phyloP scores from a whole-genome alignment of 2,888 invertebrate species.

The Teleogryllus oceanicus region DNA sequence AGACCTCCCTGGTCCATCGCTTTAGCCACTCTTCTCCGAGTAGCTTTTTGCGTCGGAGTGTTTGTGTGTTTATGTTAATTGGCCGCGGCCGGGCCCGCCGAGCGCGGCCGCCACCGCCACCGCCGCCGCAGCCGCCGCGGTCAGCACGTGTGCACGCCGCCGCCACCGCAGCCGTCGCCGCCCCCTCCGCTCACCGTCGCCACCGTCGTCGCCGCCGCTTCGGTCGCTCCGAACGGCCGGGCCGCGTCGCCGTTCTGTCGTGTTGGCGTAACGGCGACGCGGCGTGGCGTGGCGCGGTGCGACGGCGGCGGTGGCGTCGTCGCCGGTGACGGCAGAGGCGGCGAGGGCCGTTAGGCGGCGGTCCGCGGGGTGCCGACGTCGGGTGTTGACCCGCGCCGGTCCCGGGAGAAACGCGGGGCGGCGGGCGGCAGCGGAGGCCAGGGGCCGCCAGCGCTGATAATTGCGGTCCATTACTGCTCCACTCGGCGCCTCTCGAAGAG shows the following conservation, averaged over 20 bases:
- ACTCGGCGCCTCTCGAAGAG: too few species aligned
- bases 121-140: neutral
- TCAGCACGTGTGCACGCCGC: neutral
- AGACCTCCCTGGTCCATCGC: neutral
- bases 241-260: neutral
- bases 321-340: neutral
- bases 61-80: conserved; percentile 21
- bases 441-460: too few species aligned
- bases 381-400: neutral
- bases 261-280: neutral
- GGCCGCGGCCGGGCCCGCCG: neutral
- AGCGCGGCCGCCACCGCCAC: neutral
- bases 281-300: neutral
- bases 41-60: conserved; percentile 19
- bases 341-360: conserved; percentile 4
- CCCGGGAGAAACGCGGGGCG: too few species aligned
- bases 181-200: neutral
- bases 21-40: conserved; percentile 21
- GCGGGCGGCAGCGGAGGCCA: too few species aligned
- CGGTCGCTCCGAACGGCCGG: neutral
- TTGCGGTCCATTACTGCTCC: too few species aligned
- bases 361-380: neutral
- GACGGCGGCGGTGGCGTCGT: neutral
- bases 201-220: neutral
- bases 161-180: neutral